A percentile compares a stretch with the other conserved stretches of the same genome.
These are phyloP conservation scores for Pterocles orientalis DNA, from an alignment of 2,113 vertebrate genomes.

Conservation along the genomic window DNA sequence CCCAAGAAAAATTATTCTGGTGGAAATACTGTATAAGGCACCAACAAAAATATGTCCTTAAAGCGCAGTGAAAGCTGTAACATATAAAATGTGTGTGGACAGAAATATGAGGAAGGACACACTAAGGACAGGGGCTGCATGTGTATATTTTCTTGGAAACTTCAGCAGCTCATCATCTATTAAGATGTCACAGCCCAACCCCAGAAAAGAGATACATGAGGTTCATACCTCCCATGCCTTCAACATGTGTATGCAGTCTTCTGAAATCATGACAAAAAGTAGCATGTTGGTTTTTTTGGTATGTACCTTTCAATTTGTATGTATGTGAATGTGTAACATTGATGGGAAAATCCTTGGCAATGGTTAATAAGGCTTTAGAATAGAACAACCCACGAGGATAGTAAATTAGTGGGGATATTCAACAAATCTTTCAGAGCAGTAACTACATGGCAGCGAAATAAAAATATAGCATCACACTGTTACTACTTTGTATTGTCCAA, in stretches of 20 bases:
- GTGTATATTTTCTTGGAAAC: background rate
- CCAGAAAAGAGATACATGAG: rapidly evolving
- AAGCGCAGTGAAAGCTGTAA: background rate
- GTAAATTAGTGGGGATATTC: background rate
- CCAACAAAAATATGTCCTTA: too few relatives aligned
- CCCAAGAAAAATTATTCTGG: background rate
- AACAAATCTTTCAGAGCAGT: background rate
- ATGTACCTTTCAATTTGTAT: background rate
- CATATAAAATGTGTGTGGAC: background rate
- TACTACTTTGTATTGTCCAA: background rate
- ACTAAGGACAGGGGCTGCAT: background rate
- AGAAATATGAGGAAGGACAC: background rate
- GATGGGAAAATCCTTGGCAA: background rate
- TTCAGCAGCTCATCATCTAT: background rate
- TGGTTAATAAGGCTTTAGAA: background rate
- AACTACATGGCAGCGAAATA: background rate
- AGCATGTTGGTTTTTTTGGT: background rate
- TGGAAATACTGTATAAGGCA: background rate
- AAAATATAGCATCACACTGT: background rate
- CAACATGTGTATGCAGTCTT: background rate
- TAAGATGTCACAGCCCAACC: background rate
- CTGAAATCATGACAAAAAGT: background rate
- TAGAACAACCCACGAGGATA: background rate
- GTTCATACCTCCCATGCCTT: background rate
- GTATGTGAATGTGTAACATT: background rate